phyloP scores from a whole-genome alignment of 2,113 vertebrate genomes.

The Todiramphus chloris region DNA sequence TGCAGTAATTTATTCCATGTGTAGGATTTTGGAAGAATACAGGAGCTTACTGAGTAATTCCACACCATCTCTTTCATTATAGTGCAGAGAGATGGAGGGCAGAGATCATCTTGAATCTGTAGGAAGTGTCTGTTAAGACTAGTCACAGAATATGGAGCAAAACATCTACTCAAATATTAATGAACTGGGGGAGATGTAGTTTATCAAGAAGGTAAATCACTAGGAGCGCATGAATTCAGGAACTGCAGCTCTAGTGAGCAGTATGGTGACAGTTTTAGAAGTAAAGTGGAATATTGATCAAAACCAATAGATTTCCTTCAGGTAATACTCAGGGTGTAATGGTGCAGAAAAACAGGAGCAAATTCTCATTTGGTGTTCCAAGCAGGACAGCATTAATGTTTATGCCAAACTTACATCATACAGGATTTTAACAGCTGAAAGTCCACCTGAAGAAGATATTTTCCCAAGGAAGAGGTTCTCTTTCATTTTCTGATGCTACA shows the following conservation, averaged over 20 bases:
- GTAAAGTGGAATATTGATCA: background rate
- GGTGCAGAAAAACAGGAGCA: background rate
- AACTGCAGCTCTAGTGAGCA: background rate
- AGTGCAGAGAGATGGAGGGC: background rate
- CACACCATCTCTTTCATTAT: background rate
- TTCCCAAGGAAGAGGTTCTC: background rate
- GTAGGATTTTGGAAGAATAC: background rate
- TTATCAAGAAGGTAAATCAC: background rate
- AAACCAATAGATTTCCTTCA: background rate
- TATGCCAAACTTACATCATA: background rate
- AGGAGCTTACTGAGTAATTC: background rate
- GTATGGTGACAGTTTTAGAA: background rate
- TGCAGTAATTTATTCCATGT: background rate
- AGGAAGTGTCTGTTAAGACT: slow-evolving; percentile 17
- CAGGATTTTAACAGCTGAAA: background rate
- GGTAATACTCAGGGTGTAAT: background rate
- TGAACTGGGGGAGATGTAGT: background rate
- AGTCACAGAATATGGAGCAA: background rate
- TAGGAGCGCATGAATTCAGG: background rate
- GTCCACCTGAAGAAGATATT: background rate
- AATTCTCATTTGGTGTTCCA: background rate
- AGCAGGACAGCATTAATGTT: background rate
- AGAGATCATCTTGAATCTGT: slow-evolving; percentile 22
- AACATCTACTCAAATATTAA: background rate
- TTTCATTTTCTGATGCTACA: background rate